These are phyloP conservation scores for Rhodeus uyekii DNA, from an alignment of 2,797 vertebrate species.

Conservation along the genomic window DNA sequence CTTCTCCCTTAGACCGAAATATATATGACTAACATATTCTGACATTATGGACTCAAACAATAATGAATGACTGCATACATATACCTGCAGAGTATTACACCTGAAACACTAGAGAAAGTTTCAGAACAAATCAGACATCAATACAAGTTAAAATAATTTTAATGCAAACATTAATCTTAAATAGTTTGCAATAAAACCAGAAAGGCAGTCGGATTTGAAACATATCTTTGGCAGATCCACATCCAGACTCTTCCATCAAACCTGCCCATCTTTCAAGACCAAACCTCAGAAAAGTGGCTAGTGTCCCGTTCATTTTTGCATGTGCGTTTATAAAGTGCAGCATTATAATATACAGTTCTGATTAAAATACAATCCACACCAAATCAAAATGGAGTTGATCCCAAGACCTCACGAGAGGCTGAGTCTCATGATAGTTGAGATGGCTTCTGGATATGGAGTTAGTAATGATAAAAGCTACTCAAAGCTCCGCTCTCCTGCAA, in stretches of 20 bases:
- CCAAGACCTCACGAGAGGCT: conserved; percentile 25
- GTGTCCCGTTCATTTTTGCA: not conserved
- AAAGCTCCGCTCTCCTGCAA: conserved; percentile 85
- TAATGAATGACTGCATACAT: not conserved
- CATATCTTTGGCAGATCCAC: not conserved
- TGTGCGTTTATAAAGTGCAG: conserved; percentile 69
- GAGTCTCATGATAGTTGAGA: conserved; percentile 13
- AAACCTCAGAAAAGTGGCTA: no score
- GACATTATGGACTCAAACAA: not conserved
- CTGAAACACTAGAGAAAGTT: not conserved
- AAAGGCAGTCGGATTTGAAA: conserved; percentile 12
- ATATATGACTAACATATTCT: not conserved
- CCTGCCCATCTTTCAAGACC: not conserved
- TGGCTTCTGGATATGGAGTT: conserved; percentile 20
- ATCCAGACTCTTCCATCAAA: not conserved
- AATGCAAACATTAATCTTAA: conserved; percentile 20
- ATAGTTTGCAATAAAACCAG: not conserved
- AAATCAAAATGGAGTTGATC: conserved; percentile 31
- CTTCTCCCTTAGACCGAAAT: not conserved
- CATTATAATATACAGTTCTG: conserved; percentile 33
- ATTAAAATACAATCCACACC: conserved; percentile 31
- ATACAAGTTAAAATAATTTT: conserved; percentile 5
- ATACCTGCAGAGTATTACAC: not conserved
- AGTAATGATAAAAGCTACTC: conserved; percentile 52
- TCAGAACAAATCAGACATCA: conserved; percentile 1